These are phyloP conservation scores for Eupleurogrammus muticus DNA, from an alignment of 2,797 vertebrate genomes.

Conservation along the genomic window DNA sequence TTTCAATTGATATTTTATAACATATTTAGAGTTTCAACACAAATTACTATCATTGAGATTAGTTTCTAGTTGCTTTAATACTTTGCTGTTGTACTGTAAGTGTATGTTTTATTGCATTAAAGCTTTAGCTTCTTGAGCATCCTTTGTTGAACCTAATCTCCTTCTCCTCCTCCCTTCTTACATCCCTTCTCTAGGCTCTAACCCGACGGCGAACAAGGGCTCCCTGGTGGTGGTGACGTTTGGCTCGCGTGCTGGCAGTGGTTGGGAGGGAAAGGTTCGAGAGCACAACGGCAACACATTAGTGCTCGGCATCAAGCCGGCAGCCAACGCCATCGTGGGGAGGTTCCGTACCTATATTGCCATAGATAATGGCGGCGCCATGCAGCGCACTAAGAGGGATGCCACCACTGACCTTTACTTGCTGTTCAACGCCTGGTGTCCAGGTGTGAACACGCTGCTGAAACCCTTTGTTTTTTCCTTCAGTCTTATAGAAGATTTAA, in stretches of 20 bases:
- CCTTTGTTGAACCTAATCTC: neutral
- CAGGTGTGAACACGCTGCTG: conserved; percentile 67
- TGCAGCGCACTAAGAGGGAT: conserved; percentile 80
- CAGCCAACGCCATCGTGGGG: conserved; percentile 86
- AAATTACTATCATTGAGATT: too few species aligned
- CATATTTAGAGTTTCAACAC: too few species aligned
- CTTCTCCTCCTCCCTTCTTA: neutral
- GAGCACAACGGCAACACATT: conserved; percentile 44
- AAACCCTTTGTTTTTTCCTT: too few species aligned
- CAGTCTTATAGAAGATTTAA: too few species aligned
- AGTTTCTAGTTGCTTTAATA: too few species aligned
- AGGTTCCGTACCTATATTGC: conserved; percentile 87
- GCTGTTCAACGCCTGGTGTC: conserved; percentile 93
- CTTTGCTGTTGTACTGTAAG: too few species aligned
- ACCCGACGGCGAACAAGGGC: conserved; percentile 82
- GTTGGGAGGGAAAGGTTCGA: conserved; percentile 83
- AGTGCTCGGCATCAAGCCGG: conserved; percentile 84
- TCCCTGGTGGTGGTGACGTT: conserved; percentile 83
- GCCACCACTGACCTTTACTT: conserved; percentile 84
- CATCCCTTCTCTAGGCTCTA: conserved; percentile 78
- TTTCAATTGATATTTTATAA: too few species aligned
- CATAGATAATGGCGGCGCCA: conserved; percentile 69
- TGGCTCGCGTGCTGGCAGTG: fast-evolving
- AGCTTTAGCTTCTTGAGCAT: neutral
- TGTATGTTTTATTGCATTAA: too few species aligned